Percentiles rank a stretch among this genome's conserved stretches.
phyloP scores from a whole-genome alignment of 2,797 vertebrate genomes.

The Spatula versicolor region DNA sequence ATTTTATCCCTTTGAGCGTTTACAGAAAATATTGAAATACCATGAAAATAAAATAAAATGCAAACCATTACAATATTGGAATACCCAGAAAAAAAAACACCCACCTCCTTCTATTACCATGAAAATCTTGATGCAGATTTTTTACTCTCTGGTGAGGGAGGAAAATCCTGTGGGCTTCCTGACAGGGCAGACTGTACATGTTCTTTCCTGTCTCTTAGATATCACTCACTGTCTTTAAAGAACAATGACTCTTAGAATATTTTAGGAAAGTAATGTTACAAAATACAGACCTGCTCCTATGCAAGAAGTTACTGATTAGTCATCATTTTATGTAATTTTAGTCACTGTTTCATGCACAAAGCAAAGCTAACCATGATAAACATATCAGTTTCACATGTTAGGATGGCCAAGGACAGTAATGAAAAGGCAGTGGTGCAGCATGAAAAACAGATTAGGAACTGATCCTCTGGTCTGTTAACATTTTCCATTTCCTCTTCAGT shows the following conservation, averaged over 20 bases:
- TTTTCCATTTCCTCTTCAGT: background rate
- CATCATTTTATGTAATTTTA: background rate
- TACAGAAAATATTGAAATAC: background rate
- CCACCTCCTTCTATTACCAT: background rate
- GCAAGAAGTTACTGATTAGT: background rate
- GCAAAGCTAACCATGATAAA: background rate
- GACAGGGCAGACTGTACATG: background rate
- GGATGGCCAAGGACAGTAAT: background rate
- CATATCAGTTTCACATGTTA: background rate
- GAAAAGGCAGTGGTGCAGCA: background rate
- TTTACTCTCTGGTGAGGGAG: background rate
- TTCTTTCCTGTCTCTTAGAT: background rate
- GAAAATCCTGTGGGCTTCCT: background rate
- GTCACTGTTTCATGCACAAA: background rate
- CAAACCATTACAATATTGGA: background rate
- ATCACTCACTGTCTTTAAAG: background rate
- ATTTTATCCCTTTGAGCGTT: background rate
- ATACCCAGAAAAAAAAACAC: background rate
- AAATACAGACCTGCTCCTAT: background rate
- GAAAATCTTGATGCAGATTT: background rate
- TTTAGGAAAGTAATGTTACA: background rate
- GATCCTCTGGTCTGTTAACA: background rate
- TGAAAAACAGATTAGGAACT: background rate
- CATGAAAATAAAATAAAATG: background rate
- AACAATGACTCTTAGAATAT: background rate